Conservation (phyloP, 2,888 invertebrate genomes). For the Drosophila nr. perissopoda region DNA sequence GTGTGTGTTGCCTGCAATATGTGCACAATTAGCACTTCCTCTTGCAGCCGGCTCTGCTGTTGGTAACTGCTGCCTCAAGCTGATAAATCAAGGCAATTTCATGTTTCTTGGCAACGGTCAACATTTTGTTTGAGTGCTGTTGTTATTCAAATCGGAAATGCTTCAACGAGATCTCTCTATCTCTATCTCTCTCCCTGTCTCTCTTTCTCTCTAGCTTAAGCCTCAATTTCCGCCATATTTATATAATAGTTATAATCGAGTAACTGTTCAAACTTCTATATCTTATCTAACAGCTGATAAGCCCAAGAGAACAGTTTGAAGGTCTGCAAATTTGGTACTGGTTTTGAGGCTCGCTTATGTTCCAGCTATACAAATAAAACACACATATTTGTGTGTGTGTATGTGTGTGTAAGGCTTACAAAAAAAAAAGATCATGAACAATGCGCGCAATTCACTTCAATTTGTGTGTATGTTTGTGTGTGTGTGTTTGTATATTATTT, state of each 20-base stretch:
- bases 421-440: conserved; percentile 51
- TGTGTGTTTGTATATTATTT: conserved; percentile 24
- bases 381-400: conserved; percentile 23
- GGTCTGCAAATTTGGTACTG: conserved; percentile 27
- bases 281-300: conserved; percentile 50
- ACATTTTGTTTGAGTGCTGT: conserved; percentile 14
- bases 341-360: conserved; percentile 30
- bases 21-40: conserved; percentile 79
- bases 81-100: conserved; percentile 56
- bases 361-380: conserved; percentile 35
- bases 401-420: conserved; percentile 42
- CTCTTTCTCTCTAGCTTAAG: background rate
- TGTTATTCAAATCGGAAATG: conserved; percentile 44
- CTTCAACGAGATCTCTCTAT: background rate
- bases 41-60: conserved; percentile 23
- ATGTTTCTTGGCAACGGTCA: conserved; percentile 31
- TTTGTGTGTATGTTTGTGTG: conserved; percentile 35
- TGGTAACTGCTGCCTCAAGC: conserved; percentile 7
- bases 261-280: conserved; percentile 34
- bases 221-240: conserved; percentile 37
- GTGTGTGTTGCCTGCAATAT: conserved; percentile 55
- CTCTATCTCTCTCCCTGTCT: background rate
- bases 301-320: conserved; percentile 13
- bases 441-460: conserved; percentile 73
- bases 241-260: conserved; percentile 1